Evolutionary conservation across 2,797 vertebrate genomes (phyloP).

Genomic region (Callimico goeldii): DNA sequence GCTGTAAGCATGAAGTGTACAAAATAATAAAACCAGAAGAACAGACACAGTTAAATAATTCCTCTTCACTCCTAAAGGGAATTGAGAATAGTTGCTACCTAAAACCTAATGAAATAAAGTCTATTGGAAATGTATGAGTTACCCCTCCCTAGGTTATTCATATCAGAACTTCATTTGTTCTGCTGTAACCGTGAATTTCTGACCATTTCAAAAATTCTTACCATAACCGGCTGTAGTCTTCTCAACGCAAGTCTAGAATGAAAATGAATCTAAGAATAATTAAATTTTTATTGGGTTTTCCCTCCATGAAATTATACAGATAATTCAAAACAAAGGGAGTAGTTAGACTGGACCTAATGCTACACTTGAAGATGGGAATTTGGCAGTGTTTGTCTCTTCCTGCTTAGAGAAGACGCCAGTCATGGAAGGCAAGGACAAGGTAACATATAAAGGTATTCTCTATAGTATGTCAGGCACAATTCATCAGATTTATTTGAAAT

Average conservation of each 20-base stretch:
- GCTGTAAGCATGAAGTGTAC: background rate
- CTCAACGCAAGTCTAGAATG: background rate
- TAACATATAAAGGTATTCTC: background rate
- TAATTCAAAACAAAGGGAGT: background rate
- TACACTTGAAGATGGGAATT: background rate
- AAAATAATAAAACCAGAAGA: background rate
- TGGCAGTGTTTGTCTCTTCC: background rate
- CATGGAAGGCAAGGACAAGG: background rate
- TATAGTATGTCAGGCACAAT: background rate
- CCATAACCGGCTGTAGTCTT: background rate
- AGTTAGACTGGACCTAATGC: background rate
- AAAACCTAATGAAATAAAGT: conserved; percentile 18
- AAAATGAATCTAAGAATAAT: background rate
- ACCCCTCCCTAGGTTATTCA: background rate
- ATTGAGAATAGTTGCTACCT: background rate
- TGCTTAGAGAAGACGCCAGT: background rate
- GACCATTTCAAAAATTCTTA: background rate
- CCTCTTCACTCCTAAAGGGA: background rate
- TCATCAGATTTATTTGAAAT: background rate
- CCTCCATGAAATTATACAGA: background rate
- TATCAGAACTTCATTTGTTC: background rate
- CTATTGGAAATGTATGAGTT: background rate
- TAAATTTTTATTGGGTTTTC: background rate
- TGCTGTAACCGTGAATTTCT: background rate
- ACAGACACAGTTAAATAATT: background rate